Conservation (phyloP, 1,140 invertebrate genomes). For the Thereuonema tuberculata region DNA sequence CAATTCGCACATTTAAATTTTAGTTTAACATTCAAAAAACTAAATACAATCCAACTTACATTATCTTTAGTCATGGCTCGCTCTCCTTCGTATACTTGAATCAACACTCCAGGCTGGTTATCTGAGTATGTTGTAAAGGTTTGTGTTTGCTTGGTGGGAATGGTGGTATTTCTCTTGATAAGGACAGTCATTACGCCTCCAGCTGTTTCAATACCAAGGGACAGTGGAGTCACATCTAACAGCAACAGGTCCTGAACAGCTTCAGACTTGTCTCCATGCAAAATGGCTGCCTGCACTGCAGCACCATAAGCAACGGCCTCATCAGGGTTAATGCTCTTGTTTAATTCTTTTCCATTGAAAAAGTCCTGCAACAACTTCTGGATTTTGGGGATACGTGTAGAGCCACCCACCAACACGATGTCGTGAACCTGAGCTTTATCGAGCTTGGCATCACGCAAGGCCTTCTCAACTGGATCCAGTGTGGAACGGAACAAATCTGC, state of each 20-base stretch:
- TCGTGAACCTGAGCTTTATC: conserved; percentile 85
- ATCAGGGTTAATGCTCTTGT: conserved; percentile 89
- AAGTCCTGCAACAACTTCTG: conserved; percentile 62
- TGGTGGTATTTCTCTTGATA: conserved; percentile 91
- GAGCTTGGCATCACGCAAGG: conserved; percentile 83
- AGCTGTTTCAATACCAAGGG: conserved; percentile 92
- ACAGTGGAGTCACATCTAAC: conserved; percentile 85
- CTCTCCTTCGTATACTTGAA: conserved; percentile 52
- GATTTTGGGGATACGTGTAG: conserved; percentile 96
- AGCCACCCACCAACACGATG: conserved; percentile 93
- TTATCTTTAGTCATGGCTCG: conserved; percentile 47
- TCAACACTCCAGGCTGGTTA: conserved; percentile 86
- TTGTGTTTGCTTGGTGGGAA: conserved; percentile 89
- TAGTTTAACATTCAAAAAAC: neutral
- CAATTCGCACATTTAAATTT: too few relatives aligned
- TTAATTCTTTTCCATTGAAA: conserved; percentile 88
- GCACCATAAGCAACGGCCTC: conserved; percentile 74
- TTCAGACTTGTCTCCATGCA: conserved; percentile 88
- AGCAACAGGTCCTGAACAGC: conserved; percentile 79
- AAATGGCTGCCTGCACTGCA: conserved; percentile 59
- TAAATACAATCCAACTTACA: conserved; percentile 12
- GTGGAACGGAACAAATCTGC: conserved; percentile 77
- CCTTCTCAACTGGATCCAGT: conserved; percentile 90
- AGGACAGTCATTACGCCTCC: conserved; percentile 92
- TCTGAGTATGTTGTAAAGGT: conserved; percentile 94